Conservation (phyloP, 2,888 invertebrate genomes). For the Sinohyriopsis cumingii region DNA sequence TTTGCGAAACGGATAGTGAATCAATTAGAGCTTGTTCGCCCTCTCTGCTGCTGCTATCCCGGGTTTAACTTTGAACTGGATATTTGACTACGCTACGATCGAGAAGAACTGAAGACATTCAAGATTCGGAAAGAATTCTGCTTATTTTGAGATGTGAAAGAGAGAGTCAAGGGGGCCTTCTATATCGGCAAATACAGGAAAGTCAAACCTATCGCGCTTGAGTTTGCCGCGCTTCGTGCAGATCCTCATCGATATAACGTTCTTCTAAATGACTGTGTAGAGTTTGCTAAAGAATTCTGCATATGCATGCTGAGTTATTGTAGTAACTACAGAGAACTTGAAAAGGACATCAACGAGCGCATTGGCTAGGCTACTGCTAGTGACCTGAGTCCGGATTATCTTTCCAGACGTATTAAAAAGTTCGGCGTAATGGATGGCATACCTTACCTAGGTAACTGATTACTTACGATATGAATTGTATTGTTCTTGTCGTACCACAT, state of each 20-base stretch:
- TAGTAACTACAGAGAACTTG: conserved; percentile 17
- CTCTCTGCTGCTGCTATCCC: too few relatives aligned
- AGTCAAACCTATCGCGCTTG: conserved; percentile 16
- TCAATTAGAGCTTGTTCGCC: too few relatives aligned
- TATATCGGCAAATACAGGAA: conserved; percentile 21
- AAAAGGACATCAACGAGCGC: conserved; percentile 5
- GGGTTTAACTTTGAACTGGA: conserved; percentile 6
- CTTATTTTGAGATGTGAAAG: conserved; percentile 15
- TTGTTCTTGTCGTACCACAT: conserved; percentile 10
- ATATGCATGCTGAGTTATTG: conserved; percentile 23
- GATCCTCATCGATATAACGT: conserved; percentile 26
- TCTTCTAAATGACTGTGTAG: conserved; percentile 36
- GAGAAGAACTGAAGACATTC: conserved; percentile 17
- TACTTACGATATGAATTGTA: not conserved
- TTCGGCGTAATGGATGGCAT: conserved; percentile 23
- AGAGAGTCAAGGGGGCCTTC: conserved; percentile 21
- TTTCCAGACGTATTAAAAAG: conserved; percentile 23
- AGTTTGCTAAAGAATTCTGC: conserved; percentile 32
- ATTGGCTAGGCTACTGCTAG: conserved; percentile 26
- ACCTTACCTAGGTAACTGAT: conserved; percentile 3
- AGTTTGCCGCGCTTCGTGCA: conserved; percentile 27
- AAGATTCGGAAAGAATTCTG: conserved; percentile 17
- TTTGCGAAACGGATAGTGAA: too few relatives aligned
- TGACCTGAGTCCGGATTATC: conserved; percentile 26
- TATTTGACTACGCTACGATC: conserved; percentile 26